phyloP scores from a whole-genome alignment of 2,797 vertebrate species.

The Parauchenoglanis ngamensis region DNA sequence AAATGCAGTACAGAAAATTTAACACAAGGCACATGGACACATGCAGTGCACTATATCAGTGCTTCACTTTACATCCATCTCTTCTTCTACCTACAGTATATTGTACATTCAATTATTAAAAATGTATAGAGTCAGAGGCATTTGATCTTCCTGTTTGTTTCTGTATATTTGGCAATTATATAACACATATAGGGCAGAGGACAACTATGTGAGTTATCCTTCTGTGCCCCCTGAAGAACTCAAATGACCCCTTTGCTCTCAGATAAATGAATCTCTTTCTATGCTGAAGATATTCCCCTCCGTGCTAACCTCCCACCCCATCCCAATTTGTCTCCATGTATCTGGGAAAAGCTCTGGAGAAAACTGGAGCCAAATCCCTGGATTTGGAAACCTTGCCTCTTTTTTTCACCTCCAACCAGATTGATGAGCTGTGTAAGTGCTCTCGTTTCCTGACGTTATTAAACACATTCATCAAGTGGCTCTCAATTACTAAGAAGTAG shows the following conservation, averaged over 20 bases:
- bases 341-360: slow-evolving; percentile 61
- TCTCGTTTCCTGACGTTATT: slow-evolving; percentile 72
- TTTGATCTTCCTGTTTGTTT: slow-evolving; percentile 19
- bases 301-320: slow-evolving; percentile 23
- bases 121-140: not conserved
- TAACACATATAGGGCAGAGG: slow-evolving; percentile 40
- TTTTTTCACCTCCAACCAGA: slow-evolving; percentile 62
- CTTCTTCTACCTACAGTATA: not conserved
- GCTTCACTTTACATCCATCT: not conserved
- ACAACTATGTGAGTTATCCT: slow-evolving; percentile 27
- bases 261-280: slow-evolving; percentile 41
- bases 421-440: slow-evolving; percentile 71
- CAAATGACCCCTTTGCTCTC: slow-evolving; percentile 52
- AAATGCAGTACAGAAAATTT: not conserved
- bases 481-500: slow-evolving; percentile 67
- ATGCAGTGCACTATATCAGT: not conserved
- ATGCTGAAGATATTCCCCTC: slow-evolving; percentile 29
- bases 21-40: not conserved
- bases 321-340: slow-evolving; percentile 59
- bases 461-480: slow-evolving; percentile 71
- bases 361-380: slow-evolving; percentile 64
- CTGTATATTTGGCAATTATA: not conserved
- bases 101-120: not conserved
- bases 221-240: slow-evolving; percentile 36
- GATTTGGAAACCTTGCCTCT: slow-evolving; percentile 61